These are phyloP conservation scores for Toxonevra muliebris DNA, from an alignment of 2,888 invertebrate genomes.

Conservation along the genomic window DNA sequence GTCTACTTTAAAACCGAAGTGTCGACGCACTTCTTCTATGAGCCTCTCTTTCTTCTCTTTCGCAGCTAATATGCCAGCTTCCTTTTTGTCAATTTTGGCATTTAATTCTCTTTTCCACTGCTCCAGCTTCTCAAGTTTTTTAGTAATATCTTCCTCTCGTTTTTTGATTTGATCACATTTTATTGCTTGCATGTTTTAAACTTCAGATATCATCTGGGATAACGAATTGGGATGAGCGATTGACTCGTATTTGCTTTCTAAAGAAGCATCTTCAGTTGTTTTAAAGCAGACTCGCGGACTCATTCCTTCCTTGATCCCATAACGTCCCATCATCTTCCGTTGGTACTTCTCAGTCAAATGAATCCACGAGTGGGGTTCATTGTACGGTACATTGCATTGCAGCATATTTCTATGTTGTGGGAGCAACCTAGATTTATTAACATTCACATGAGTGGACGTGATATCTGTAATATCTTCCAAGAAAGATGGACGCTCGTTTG, in stretches of 20 bases:
- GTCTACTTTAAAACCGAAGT: conserved; percentile 88
- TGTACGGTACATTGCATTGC: conserved; percentile 70
- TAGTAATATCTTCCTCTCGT: conserved; percentile 72
- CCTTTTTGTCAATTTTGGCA: conserved; percentile 73
- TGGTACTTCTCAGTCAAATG: conserved; percentile 78
- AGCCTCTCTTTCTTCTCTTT: conserved; percentile 73
- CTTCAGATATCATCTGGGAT: conserved; percentile 66
- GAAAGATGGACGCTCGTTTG: too few relatives aligned
- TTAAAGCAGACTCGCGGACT: conserved; percentile 84
- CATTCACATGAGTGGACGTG: too few relatives aligned
- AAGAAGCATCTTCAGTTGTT: conserved; percentile 72
- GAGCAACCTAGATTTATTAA: conserved; percentile 76
- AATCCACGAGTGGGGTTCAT: conserved; percentile 67
- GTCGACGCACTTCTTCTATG: conserved; percentile 86
- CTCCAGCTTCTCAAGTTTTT: conserved; percentile 74
- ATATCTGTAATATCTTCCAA: too few relatives aligned
- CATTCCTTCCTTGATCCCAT: conserved; percentile 77
- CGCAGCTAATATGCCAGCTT: conserved; percentile 65
- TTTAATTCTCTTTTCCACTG: conserved; percentile 77
- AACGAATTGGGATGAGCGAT: conserved; percentile 75
- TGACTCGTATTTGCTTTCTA: conserved; percentile 73
- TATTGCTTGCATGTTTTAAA: conserved; percentile 66
- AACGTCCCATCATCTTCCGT: conserved; percentile 76
- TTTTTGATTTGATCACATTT: conserved; percentile 64
- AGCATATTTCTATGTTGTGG: conserved; percentile 71